Evolutionary conservation across 2,113 vertebrate species (phyloP).

Genomic region (Oncorhynchus clarkii): DNA sequence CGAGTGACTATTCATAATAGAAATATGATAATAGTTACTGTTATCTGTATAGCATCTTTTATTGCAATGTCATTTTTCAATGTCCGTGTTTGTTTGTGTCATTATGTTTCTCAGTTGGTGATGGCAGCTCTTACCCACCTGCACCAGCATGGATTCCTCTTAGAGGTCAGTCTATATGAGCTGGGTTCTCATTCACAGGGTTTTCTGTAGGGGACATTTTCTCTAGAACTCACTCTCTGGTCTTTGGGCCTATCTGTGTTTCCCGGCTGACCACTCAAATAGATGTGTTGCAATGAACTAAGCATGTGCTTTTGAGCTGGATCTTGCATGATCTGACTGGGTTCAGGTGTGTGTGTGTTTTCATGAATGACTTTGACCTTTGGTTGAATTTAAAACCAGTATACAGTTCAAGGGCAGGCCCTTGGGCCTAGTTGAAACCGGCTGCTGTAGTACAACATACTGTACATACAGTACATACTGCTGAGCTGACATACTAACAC

Average conservation of each 20-base stretch:
- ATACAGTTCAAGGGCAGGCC: background rate
- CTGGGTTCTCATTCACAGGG: constrained; percentile 12
- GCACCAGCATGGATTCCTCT: constrained; percentile 71
- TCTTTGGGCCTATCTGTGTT: constrained; percentile 26
- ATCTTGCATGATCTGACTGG: too few species aligned
- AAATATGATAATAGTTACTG: background rate
- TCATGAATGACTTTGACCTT: constrained; percentile 23
- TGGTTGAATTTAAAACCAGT: background rate
- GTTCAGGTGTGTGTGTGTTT: too few species aligned
- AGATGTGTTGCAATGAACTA: too few species aligned
- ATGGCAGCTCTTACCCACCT: constrained; percentile 73
- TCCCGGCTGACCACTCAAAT: too few species aligned
- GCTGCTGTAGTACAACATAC: too few species aligned
- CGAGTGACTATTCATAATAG: background rate
- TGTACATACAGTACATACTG: too few species aligned
- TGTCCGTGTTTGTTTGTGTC: background rate
- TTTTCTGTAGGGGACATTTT: constrained; percentile 27
- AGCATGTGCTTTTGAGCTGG: too few species aligned
- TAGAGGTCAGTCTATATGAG: constrained; percentile 71
- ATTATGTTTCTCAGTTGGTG: constrained; percentile 68
- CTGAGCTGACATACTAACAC: background rate
- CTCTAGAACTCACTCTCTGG: constrained; percentile 22
- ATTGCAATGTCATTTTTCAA: background rate
- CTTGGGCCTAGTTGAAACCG: too few species aligned
- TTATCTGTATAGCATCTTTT: background rate